These are phyloP conservation scores for Hirudo medicinalis DNA, from an alignment of 1,140 invertebrate genomes.

Conservation along the genomic window DNA sequence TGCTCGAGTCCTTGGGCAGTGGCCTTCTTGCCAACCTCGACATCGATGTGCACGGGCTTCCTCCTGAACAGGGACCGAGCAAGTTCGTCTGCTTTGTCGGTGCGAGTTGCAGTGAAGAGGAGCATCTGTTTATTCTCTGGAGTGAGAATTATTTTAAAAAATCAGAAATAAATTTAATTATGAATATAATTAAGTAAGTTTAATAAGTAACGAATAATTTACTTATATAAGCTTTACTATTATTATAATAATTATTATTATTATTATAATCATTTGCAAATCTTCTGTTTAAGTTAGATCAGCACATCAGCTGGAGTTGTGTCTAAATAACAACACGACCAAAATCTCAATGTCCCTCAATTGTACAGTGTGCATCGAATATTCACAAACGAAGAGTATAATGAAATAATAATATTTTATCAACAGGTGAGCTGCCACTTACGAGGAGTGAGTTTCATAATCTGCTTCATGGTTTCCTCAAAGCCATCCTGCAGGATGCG, in stretches of 20 bases:
- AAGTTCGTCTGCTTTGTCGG: slow-evolving; percentile 78
- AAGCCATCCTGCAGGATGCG: slow-evolving; percentile 96
- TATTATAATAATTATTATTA: too few relatives aligned
- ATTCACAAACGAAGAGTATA: slow-evolving; percentile 51
- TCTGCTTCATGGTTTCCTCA: slow-evolving; percentile 95
- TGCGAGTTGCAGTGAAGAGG: slow-evolving; percentile 95
- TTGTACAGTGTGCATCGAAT: too few relatives aligned
- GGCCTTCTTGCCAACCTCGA: slow-evolving; percentile 60
- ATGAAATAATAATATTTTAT: slow-evolving; percentile 49
- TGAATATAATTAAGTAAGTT: too few relatives aligned
- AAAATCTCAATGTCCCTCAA: too few relatives aligned
- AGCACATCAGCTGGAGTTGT: too few relatives aligned
- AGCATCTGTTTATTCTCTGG: slow-evolving; percentile 87
- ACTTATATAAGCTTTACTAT: too few relatives aligned
- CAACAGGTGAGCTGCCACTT: slow-evolving; percentile 34
- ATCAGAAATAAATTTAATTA: not conserved
- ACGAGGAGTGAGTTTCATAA: slow-evolving; percentile 88
- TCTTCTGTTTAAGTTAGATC: not conserved
- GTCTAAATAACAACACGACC: too few relatives aligned
- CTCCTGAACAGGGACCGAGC: slow-evolving; percentile 80
- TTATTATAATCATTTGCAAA: too few relatives aligned
- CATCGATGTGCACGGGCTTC: slow-evolving; percentile 75
- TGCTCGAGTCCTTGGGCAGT: slow-evolving; percentile 91
- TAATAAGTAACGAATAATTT: too few relatives aligned
- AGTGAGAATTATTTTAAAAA: slow-evolving; percentile 49